Evolutionary conservation across 2,888 invertebrate genomes (phyloP), one percentile per base, ranked within the genome.

Genomic region (Lepidocyrtoides sp.): DNA sequence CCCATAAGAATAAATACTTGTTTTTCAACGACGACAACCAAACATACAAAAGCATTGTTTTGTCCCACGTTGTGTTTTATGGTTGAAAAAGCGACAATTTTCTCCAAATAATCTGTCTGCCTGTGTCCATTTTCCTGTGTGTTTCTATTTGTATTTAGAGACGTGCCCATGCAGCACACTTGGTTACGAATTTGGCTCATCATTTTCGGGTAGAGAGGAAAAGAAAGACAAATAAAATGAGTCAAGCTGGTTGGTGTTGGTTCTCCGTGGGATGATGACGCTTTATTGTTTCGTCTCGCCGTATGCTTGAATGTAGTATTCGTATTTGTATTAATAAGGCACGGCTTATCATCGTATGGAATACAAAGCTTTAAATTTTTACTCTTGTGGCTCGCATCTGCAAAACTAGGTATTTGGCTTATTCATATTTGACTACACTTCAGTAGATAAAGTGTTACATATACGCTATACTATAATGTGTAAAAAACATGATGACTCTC

Each of bases 1-100:
- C 81, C 82, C 88, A 69, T 81, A 72, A 69, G 54, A 57, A 88
- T 81, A 88, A 88, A 88, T 82, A 88, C 88, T 88, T 57, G 66
- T 81, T 88, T 88, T 88, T 63, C 87, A n/a, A 14, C 63, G n/a
- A n/a, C 12, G 12, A 63, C 12, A 63, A 72, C n/a, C 14, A 75
- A 51, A 26, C 10, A 14, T 23, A 44, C 20, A 75, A 8, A 44
- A 3, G 17, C 77, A 51, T 75, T 75, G 77, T 77, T 51, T 79
- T 54, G 54, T 79, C 79, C 20, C 54, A 54, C 32, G 79, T 51
- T 32, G 79, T 79, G n/a, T 51, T 75, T 79, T 79, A 79, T 79
- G 79, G 32, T 17, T 17, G 51, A 51, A 29, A 79, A 54, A 79
- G 54, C n/a, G 12, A 79, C 75, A 20, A 51, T 54, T 79, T 79